Percentiles rank a stretch among this genome's conserved stretches.
Evolutionary conservation across 2,888 invertebrate species (phyloP).

Genomic region (Anthophora plumipes): DNA sequence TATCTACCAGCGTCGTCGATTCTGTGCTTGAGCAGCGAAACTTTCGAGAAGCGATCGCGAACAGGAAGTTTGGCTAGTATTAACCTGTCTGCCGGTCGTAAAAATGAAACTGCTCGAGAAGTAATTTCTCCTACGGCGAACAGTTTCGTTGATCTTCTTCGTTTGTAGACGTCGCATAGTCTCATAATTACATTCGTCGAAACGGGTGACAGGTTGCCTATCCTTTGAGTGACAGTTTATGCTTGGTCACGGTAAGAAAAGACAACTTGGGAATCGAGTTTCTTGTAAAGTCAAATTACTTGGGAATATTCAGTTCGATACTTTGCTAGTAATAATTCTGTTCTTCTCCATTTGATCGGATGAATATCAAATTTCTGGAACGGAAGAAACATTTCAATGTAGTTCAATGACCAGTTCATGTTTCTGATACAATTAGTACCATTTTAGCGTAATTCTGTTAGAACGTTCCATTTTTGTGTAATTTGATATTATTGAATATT

Average conservation of each 20-base stretch:
- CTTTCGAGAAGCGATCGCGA: not conserved
- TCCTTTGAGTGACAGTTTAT: constrained; percentile 15
- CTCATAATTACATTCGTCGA: constrained; percentile 9
- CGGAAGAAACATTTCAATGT: not conserved
- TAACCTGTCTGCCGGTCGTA: not conserved
- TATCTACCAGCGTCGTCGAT: not conserved
- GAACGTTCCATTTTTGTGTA: too few species aligned
- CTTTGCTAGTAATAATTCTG: not conserved
- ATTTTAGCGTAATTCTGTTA: too few species aligned
- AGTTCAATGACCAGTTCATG: not conserved
- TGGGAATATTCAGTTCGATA: not conserved
- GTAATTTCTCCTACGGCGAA: not conserved
- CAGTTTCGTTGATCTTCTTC: not conserved
- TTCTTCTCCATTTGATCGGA: not conserved
- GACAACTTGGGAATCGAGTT: not conserved
- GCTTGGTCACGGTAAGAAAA: not conserved
- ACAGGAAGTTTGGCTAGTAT: not conserved
- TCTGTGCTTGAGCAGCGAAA: not conserved
- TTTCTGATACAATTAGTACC: too few species aligned
- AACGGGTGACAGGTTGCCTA: not conserved
- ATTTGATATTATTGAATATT: too few species aligned
- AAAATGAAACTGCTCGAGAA: not conserved
- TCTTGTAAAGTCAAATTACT: not conserved
- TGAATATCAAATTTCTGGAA: not conserved
- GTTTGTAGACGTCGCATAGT: not conserved